Percentiles rank a stretch among this genome's conserved stretches.
phyloP scores from a whole-genome alignment of 92 coral and sea anemone genomes.

The Desmophyllum pertusum region DNA sequence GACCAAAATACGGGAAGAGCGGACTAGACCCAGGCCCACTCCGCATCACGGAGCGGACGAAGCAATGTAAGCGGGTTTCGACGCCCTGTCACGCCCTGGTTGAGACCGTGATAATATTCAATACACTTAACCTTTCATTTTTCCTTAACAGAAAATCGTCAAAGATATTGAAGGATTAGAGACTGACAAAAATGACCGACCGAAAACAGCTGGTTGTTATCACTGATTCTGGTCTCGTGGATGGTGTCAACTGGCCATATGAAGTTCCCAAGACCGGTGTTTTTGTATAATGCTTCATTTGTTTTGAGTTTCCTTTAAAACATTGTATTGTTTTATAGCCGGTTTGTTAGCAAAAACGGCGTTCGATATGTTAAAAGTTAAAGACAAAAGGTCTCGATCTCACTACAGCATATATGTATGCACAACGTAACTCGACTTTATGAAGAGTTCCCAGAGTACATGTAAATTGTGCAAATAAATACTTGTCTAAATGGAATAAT shows the following conservation, averaged over 20 bases:
- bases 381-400: not conserved
- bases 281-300: not conserved
- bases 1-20: too few relatives aligned
- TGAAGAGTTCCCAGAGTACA: too few relatives aligned
- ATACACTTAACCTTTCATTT: not conserved
- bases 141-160: constrained; percentile 58
- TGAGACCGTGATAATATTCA: not conserved
- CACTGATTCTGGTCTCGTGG: constrained; percentile 55
- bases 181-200: constrained; percentile 70
- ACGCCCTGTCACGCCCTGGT: too few relatives aligned
- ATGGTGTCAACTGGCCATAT: constrained; percentile 59
- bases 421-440: not conserved
- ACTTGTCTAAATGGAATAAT: too few relatives aligned
- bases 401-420: not conserved
- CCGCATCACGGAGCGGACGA: too few relatives aligned
- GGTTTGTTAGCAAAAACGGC: not conserved
- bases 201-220: constrained; percentile 58
- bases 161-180: constrained; percentile 65
- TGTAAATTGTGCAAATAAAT: too few relatives aligned
- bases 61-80: too few relatives aligned
- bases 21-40: too few relatives aligned
- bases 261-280: constrained; percentile 63
- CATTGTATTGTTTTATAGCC: not conserved
- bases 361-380: not conserved
- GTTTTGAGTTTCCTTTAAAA: not conserved